Conservation (phyloP, 2,113 vertebrate genomes). For the Muscicapa adusta region DNA sequence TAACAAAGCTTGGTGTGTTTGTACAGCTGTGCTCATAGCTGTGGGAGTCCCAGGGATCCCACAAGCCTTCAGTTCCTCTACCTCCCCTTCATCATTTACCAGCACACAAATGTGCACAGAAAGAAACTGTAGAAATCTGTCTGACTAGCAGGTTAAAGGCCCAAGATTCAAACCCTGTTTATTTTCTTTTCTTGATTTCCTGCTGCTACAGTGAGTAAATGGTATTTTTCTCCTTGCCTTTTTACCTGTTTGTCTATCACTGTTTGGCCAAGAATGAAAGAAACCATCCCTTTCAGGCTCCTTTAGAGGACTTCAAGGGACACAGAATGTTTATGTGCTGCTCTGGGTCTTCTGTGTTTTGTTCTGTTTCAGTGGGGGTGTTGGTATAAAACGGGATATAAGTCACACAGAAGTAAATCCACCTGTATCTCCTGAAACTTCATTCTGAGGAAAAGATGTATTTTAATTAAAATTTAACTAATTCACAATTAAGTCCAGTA, state of each 20-base stretch:
- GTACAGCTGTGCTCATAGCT: constrained; percentile 88
- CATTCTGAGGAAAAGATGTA: constrained; percentile 39
- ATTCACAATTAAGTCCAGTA: constrained; percentile 51
- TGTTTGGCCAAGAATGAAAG: constrained; percentile 64
- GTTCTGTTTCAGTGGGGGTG: neutral
- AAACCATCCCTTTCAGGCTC: constrained; percentile 42
- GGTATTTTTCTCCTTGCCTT: constrained; percentile 69
- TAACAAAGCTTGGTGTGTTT: constrained; percentile 90
- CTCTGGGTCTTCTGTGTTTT: constrained; percentile 18
- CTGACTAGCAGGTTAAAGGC: constrained; percentile 78
- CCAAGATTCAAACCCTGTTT: constrained; percentile 77
- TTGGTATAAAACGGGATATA: neutral
- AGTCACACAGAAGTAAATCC: constrained; percentile 31
- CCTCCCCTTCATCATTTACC: constrained; percentile 78
- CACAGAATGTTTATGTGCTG: neutral
- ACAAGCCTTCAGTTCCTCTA: constrained; percentile 76
- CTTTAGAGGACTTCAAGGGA: constrained; percentile 48
- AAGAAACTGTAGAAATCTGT: constrained; percentile 76
- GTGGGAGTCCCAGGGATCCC: constrained; percentile 83
- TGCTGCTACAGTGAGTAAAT: constrained; percentile 83
- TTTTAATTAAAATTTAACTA: constrained; percentile 71
- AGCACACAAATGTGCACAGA: constrained; percentile 76
- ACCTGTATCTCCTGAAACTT: constrained; percentile 53
- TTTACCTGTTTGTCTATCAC: constrained; percentile 75
- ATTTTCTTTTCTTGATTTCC: constrained; percentile 83